These are phyloP conservation scores for Engystomops pustulosus DNA, from an alignment of 2,113 vertebrate species.

Conservation along the genomic window DNA sequence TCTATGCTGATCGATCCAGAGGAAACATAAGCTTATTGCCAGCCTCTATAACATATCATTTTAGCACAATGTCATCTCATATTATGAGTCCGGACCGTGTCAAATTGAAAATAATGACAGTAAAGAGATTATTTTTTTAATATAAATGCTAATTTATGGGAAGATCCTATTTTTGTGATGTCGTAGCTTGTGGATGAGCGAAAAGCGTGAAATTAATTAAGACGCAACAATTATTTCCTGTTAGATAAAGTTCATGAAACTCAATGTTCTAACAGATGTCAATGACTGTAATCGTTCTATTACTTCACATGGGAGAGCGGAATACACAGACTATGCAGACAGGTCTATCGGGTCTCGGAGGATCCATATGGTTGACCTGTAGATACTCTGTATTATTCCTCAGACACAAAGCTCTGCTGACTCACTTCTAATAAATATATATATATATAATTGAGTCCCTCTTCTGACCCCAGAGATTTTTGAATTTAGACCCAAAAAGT, in stretches of 20 bases:
- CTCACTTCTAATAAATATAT: too few species aligned
- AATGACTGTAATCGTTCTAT: not conserved
- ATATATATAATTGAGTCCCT: too few species aligned
- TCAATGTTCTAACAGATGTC: not conserved
- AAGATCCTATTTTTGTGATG: not conserved
- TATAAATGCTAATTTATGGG: slow-evolving; percentile 19
- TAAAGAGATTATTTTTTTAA: slow-evolving; percentile 43
- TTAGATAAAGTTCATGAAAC: not conserved
- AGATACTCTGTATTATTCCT: not conserved
- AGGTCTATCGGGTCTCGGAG: not conserved
- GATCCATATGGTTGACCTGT: not conserved
- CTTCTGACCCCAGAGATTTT: too few species aligned
- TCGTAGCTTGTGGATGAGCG: not conserved
- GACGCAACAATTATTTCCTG: not conserved
- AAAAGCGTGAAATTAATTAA: not conserved
- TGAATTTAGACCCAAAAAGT: too few species aligned
- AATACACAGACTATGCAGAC: not conserved
- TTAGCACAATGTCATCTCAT: not conserved
- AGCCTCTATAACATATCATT: not conserved
- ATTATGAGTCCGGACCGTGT: not conserved
- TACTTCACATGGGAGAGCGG: not conserved
- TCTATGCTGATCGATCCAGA: too few species aligned
- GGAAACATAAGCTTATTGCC: too few species aligned
- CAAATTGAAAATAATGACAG: slow-evolving; percentile 24
- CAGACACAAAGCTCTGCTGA: too few species aligned